phyloP scores from a whole-genome alignment of 1,140 invertebrate species.

The Andricus grossulariae region DNA sequence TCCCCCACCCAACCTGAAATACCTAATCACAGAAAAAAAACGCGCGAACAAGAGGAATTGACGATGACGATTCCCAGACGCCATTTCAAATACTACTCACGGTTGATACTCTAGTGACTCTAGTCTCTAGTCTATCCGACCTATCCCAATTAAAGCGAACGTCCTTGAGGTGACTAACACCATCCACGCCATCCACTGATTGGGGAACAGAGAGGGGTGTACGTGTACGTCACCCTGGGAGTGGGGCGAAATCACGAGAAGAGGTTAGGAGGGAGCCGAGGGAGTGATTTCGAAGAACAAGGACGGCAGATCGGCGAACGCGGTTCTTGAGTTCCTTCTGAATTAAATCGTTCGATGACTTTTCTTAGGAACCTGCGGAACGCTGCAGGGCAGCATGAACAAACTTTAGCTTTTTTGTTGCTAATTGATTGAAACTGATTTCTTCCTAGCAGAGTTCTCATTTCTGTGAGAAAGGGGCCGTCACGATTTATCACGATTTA shows the following conservation, averaged over 20 bases:
- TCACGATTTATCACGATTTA: no score
- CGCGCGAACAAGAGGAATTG: conserved; percentile 13
- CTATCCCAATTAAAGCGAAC: conserved; percentile 70
- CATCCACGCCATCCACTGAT: conserved; percentile 38
- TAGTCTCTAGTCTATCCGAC: conserved; percentile 57
- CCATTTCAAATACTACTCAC: conserved; percentile 35
- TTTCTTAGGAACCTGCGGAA: background rate
- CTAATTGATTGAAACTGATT: no score
- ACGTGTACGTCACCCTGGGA: conserved; percentile 31
- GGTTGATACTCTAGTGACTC: conserved; percentile 52
- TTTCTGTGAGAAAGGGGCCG: no score
- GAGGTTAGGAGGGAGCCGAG: background rate
- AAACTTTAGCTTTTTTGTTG: no score
- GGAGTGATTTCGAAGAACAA: background rate
- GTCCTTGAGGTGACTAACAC: conserved; percentile 69
- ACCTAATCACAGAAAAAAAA: background rate
- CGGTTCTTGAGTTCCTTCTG: background rate
- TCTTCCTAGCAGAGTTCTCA: no score
- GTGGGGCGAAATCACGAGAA: conserved; percentile 15
- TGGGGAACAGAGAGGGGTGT: conserved; percentile 34
- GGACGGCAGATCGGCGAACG: no score
- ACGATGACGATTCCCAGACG: no score
- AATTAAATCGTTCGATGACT: background rate
- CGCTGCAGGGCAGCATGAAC: no score
- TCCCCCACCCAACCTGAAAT: background rate